Percentiles rank a stretch among this genome's conserved stretches.
Conservation (phyloP, 2,888 invertebrate species). For the Caenorhabditis sp. region DNA sequence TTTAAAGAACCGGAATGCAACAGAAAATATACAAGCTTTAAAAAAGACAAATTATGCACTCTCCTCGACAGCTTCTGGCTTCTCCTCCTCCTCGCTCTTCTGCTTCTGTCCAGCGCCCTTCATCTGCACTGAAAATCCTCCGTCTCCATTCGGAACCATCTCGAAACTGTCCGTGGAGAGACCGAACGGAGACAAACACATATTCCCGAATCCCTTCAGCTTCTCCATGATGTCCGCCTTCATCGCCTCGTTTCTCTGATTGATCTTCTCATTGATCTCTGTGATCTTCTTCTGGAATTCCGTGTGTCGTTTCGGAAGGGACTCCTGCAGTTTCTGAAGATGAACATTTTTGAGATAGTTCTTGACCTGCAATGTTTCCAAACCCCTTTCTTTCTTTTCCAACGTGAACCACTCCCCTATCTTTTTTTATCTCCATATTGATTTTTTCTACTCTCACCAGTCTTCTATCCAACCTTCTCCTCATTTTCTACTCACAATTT, state of each 20-base stretch:
- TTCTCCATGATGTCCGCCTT: conserved; percentile 78
- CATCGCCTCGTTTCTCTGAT: conserved; percentile 72
- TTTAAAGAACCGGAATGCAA: conserved; percentile 16
- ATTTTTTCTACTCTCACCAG: not conserved
- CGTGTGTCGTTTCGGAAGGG: conserved; percentile 23
- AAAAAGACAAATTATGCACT: not conserved
- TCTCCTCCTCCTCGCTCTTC: not conserved
- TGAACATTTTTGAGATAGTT: too few relatives aligned
- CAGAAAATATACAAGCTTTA: conserved; percentile 15
- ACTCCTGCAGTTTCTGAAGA: conserved; percentile 58
- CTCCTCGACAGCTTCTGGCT: too few relatives aligned
- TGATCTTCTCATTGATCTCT: conserved; percentile 60
- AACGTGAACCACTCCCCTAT: too few relatives aligned
- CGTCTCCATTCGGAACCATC: conserved; percentile 76
- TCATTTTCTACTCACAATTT: conserved; percentile 11
- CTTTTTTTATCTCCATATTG: too few relatives aligned
- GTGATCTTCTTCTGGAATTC: conserved; percentile 58
- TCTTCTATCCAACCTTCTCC: not conserved
- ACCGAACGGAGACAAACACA: conserved; percentile 78
- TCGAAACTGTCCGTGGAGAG: conserved; percentile 80
- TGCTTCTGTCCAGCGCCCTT: conserved; percentile 67
- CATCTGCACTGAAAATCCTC: conserved; percentile 80
- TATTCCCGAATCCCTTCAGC: conserved; percentile 72
- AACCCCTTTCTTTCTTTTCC: too few relatives aligned
- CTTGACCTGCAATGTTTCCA: too few relatives aligned